phyloP scores from a whole-genome alignment of 2,113 vertebrate genomes.

The Amia ocellicauda region DNA sequence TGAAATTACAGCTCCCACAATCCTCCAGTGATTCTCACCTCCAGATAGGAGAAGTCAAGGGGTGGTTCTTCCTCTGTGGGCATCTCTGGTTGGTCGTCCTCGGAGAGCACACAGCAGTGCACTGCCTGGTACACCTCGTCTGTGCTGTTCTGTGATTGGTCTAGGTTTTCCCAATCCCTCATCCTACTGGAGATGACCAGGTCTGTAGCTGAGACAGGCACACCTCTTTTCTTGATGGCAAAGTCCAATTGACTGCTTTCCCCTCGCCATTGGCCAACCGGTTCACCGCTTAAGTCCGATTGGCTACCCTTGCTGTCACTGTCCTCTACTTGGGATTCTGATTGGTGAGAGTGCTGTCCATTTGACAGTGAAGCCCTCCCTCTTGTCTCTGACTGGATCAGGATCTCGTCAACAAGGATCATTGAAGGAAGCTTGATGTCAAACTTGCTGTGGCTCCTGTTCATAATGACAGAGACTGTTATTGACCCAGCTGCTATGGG shows the following conservation, averaged over 20 bases:
- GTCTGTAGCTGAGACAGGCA: constrained; percentile 21
- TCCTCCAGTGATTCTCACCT: background rate
- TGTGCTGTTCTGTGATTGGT: background rate
- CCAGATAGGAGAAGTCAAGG: background rate
- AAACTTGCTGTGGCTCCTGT: too few species aligned
- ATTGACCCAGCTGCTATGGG: constrained; percentile 12
- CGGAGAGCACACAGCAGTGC: constrained; percentile 28
- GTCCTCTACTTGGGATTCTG: constrained; percentile 14
- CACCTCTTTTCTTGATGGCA: constrained; percentile 7
- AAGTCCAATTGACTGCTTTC: background rate
- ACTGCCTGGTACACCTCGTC: constrained; percentile 27
- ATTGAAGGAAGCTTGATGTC: too few species aligned
- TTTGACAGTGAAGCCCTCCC: constrained; percentile 10
- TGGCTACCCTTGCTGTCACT: constrained; percentile 10
- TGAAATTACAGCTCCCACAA: background rate
- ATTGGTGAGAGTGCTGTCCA: background rate
- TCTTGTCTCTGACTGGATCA: constrained; percentile 3
- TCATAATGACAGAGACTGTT: constrained; percentile 21
- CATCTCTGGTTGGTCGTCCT: constrained; percentile 33
- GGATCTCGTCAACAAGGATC: constrained; percentile 14
- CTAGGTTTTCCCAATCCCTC: constrained; percentile 20
- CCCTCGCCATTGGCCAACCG: constrained; percentile 25
- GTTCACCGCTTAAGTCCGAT: background rate
- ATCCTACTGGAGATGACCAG: constrained; percentile 31
- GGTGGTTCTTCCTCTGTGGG: constrained; percentile 16